Percentiles rank a stretch among this genome's conserved stretches.
phyloP scores from a whole-genome alignment of 2,113 vertebrate species.

The Chloropsis hardwickii region DNA sequence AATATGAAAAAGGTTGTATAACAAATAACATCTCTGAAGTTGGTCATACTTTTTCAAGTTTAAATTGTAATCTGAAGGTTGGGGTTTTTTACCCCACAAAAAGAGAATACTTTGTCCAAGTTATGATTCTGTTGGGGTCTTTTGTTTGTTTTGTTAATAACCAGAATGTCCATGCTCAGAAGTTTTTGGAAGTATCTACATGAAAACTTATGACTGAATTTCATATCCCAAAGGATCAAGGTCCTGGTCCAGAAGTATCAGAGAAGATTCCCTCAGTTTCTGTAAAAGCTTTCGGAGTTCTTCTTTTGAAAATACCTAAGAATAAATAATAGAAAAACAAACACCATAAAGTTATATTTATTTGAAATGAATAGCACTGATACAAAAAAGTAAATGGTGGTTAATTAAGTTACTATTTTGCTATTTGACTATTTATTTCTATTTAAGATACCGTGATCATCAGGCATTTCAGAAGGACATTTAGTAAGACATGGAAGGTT shows the following conservation, averaged over 20 bases:
- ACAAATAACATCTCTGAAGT: constrained; percentile 6
- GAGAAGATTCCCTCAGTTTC: constrained; percentile 87
- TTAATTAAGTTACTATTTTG: not conserved
- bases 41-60: constrained; percentile 38
- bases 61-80: not conserved
- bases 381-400: not conserved
- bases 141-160: not conserved
- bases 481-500: not conserved
- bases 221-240: constrained; percentile 91
- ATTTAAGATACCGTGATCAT: not conserved
- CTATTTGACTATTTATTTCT: not conserved
- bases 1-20: constrained; percentile 15
- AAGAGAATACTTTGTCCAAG: not conserved
- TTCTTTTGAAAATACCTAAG: constrained; percentile 92
- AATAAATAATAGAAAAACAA: not conserved
- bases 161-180: not conserved
- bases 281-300: constrained; percentile 84
- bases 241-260: constrained; percentile 85
- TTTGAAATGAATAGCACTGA: not conserved
- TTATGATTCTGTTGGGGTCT: not conserved
- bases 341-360: not conserved
- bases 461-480: not conserved
- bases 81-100: not conserved
- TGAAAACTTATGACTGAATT: constrained; percentile 73
- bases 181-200: not conserved